phyloP scores from a whole-genome alignment of 2,888 invertebrate genomes.

The Sepioteuthis lessoniana region DNA sequence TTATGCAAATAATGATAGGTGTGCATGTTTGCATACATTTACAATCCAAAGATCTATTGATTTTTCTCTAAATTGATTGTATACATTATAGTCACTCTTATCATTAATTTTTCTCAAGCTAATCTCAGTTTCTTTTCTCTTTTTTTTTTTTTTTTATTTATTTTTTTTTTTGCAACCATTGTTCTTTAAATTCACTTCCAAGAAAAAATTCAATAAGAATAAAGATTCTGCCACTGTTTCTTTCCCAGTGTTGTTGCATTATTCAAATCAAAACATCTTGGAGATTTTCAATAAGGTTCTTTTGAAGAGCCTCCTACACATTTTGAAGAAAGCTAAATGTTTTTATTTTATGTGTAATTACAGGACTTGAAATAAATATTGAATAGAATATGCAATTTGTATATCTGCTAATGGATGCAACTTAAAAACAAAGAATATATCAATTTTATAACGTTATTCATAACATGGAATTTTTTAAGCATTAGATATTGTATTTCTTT shows the following conservation, averaged over 20 bases:
- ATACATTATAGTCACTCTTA: background rate
- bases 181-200: background rate
- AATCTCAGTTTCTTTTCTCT: background rate
- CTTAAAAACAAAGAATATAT: background rate
- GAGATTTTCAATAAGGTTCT: background rate
- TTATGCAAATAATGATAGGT: no score
- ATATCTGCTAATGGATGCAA: background rate
- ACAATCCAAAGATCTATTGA: background rate
- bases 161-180: background rate
- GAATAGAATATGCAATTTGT: background rate
- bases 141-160: background rate
- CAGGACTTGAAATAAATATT: background rate
- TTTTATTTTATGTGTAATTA: background rate
- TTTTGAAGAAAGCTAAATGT: background rate
- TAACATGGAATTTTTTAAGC: background rate
- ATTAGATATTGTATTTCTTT: background rate
- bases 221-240: background rate
- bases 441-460: background rate
- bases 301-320: background rate
- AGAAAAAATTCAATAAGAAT: background rate
- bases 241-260: background rate
- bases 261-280: background rate
- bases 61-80: conserved; percentile 23
- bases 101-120: background rate
- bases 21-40: background rate